Conservation (phyloP, 1,140 invertebrate species). For the Magallana ariakensis region DNA sequence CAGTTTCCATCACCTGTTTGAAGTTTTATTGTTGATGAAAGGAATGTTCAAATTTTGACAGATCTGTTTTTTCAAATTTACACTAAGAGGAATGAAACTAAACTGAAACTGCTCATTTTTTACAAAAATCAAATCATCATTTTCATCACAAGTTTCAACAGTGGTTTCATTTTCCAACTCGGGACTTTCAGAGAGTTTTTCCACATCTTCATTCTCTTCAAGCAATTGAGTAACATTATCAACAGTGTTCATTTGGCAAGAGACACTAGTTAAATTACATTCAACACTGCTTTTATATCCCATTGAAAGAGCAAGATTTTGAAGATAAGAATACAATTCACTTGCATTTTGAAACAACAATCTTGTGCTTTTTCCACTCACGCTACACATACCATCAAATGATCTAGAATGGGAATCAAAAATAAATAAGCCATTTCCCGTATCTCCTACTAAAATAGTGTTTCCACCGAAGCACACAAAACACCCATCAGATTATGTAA, state of each 20-base stretch:
- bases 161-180: not conserved
- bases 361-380: not conserved
- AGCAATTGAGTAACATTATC: too few species aligned
- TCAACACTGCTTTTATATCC: not conserved
- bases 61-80: not conserved
- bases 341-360: not conserved
- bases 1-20: conserved; percentile 32
- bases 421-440: not conserved
- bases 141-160: not conserved
- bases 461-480: conserved; percentile 41
- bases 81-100: not conserved
- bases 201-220: too few species aligned
- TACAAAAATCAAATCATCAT: not conserved
- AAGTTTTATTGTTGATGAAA: not conserved
- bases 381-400: not conserved
- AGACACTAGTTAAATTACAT: conserved; percentile 26
- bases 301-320: conserved; percentile 1
- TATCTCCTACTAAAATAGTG: not conserved
- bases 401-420: conserved; percentile 43
- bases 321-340: conserved; percentile 8
- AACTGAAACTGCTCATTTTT: not conserved
- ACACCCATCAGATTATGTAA: conserved; percentile 24
- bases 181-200: too few species aligned
- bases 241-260: not conserved
- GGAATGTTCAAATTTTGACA: not conserved